Percentiles rank a stretch among this genome's conserved stretches.
Conservation (phyloP, 2,113 vertebrate species). For the Bungarus multicinctus region DNA sequence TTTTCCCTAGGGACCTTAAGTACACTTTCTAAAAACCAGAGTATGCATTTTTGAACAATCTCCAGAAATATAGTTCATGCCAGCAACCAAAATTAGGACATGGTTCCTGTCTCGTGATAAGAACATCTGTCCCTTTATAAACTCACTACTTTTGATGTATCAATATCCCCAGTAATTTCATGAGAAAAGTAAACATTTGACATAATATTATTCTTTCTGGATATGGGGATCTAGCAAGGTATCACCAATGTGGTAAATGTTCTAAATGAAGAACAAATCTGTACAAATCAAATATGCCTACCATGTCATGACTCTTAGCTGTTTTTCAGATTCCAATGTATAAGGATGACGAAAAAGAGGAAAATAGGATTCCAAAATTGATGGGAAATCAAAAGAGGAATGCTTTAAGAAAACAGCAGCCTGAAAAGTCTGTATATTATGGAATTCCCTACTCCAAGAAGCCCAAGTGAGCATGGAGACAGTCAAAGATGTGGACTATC, state of each 20-base stretch:
- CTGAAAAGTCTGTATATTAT: neutral
- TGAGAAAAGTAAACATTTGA: neutral
- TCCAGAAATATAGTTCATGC: neutral
- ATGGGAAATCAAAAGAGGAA: too few relatives aligned
- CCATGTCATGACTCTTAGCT: too few relatives aligned
- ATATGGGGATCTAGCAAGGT: neutral
- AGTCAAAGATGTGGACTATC: neutral
- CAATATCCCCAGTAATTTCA: neutral
- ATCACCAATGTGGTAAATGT: neutral
- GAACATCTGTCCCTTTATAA: neutral
- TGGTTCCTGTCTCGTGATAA: neutral
- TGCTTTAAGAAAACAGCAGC: too few relatives aligned
- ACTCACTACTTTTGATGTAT: neutral
- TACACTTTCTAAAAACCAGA: neutral
- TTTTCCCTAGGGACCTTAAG: neutral
- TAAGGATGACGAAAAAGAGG: too few relatives aligned
- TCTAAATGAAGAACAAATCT: neutral
- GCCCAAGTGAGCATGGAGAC: neutral
- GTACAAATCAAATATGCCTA: neutral
- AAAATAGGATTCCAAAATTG: too few relatives aligned
- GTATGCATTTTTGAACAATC: neutral
- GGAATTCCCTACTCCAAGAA: neutral
- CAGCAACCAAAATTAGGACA: neutral
- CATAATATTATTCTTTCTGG: neutral
- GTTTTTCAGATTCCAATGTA: too few relatives aligned